A percentile compares a stretch with the other conserved stretches of the same genome.
These are phyloP conservation scores for Anhinga anhinga DNA, from an alignment of 2,113 vertebrate genomes.

Conservation along the genomic window DNA sequence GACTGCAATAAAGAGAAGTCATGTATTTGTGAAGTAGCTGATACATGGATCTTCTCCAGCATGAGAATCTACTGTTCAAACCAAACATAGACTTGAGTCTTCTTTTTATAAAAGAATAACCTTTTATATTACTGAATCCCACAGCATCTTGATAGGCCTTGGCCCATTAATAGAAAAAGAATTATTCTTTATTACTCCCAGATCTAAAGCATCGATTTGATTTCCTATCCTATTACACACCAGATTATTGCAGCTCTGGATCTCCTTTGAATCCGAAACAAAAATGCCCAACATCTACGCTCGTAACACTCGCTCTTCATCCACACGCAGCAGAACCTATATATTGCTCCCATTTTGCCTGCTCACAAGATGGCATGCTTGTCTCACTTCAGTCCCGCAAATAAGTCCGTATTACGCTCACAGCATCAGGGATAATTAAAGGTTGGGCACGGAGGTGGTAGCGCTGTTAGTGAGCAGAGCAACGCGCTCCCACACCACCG, in stretches of 20 bases:
- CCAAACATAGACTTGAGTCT: neutral
- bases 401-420: neutral
- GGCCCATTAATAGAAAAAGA: neutral
- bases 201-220: neutral
- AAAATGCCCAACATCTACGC: neutral
- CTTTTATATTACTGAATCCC: neutral
- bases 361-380: conserved; percentile 62
- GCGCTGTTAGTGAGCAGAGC: neutral
- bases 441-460: neutral
- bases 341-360: neutral
- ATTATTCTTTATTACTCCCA: neutral
- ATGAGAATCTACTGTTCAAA: neutral
- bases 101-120: neutral
- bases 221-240: neutral
- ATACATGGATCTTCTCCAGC: neutral
- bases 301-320: neutral
- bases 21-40: neutral
- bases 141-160: neutral
- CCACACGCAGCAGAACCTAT: accelerated
- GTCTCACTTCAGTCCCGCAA: neutral
- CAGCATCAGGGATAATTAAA: conserved; percentile 44
- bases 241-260: neutral
- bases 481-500: neutral
- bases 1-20: neutral
- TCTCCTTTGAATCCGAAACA: neutral